Evolutionary conservation across 2,797 vertebrate genomes (phyloP), one percentile per base, ranked within the genome.

Genomic region (Benthosema pterotum): DNA sequence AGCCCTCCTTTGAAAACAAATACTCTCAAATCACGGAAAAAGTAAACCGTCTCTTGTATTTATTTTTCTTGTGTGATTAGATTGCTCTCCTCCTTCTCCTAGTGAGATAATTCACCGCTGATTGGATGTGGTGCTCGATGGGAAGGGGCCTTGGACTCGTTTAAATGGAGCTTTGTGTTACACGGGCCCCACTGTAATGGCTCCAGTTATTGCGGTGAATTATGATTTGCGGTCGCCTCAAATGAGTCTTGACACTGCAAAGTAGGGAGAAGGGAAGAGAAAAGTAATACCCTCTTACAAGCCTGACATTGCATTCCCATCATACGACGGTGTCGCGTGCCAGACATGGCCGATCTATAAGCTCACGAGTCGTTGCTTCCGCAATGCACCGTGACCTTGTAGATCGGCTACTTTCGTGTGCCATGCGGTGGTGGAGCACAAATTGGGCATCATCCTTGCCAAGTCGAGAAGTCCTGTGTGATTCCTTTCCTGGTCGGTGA

Each of bases 91-190:
- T 52, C 59, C 43, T 52, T 57, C 43, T 11, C 69, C 60, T 5
- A 55, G 49, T n/a, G 15, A 55, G 57, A 60, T 78, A 13, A 71
- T 78, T 64, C 72, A 56, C 65, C 2, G 25, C 42, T 65, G 60
- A 73, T 71, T 55, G 61, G 47, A 75, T 25, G 66, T 22, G 25
- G 60, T 13, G 43, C 65, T 60, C 55, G 7, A 4, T 25, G 45
- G 45, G 64, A 64, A 61, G 11, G 43, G 57, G 63, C 63, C 76
- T 71, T 54, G 8, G 64, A 62, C 65, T 67, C 2, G 60, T 61
- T 62, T 61, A 76, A 76, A 79, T 63, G 68, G 74, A 77, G 70
- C 65, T 72, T 76, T 80, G 67, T 64, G 57, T 71, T 61, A 65
- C 71, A 17, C 1, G 8, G 42, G 72, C 69, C 74, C 67, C 60